Base-by-base conservation (phyloP, 2,888 invertebrate genomes). In the Philonicus albiceps region DNA sequence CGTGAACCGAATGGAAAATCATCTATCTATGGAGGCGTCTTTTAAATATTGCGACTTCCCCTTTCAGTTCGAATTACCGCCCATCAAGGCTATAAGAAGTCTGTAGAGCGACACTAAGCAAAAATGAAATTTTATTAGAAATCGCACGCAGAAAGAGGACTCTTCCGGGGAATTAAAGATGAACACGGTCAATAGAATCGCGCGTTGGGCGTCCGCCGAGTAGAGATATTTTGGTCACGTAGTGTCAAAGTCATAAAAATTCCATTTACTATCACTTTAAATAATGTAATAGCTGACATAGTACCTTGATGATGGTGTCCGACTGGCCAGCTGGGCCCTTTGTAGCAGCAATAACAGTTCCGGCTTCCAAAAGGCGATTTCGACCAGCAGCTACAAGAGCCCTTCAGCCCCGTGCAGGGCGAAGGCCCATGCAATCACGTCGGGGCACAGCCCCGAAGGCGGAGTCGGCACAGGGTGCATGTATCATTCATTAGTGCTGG, bases 251-350 rank as follows among this genome's bases (percentile, higher is more conserved):
- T 87, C 85, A 87, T 87, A 87, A 87, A 86, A 87, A 87, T 86
- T 87, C 86, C 87, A 87, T 87, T 87, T 87, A 86, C 85, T 86
- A 86, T 86, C 87, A 80, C 86, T 87, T 87, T 87, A 87, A 87
- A 87, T 86, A 87, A 81, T 85, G 78, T 86, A 87, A 86, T 87
- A 83, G 74, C 73, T 27, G 49, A 43, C 22, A 74, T 16, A 74
- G 73, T 74, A 43, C 74, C 40, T 22, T 43, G 74, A 30, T 74
- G 43, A 85, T 85, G 55, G 64, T 83, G 83, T 83, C 83, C 64
- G 37, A 40, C 64, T 34, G 13, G 31, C 27, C 31, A 30, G 55
- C 16, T 19, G 30, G 11, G 55, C 34, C 31, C 81, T 55, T 37
- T 76, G 19, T 49, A 40, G 43, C 7, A 43, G 49, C 43, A 75